phyloP scores from a whole-genome alignment of 2,113 vertebrate genomes.

The Butorides virescens region DNA sequence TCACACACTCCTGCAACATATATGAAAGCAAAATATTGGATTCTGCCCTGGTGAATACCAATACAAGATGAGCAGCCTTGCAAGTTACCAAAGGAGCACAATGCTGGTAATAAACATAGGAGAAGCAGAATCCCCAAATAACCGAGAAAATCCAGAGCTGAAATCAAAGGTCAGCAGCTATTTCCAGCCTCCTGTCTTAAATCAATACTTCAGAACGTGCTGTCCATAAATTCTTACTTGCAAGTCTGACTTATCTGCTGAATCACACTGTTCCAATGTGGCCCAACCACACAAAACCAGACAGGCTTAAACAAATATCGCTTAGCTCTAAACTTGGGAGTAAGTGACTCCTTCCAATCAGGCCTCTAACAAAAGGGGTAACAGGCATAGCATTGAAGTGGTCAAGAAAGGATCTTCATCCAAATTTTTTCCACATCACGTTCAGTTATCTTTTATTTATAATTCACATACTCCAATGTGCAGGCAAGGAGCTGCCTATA shows the following conservation, averaged over 20 bases:
- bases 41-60: not conserved
- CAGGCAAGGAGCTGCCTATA: not conserved
- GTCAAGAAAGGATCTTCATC: not conserved
- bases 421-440: not conserved
- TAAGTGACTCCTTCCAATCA: not conserved
- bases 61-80: not conserved
- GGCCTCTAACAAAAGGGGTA: not conserved
- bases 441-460: not conserved
- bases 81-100: not conserved
- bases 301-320: not conserved
- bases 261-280: not conserved
- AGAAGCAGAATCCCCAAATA: not conserved
- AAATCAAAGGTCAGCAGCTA: not conserved
- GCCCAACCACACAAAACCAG: not conserved
- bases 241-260: not conserved
- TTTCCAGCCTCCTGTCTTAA: not conserved
- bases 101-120: not conserved
- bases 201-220: not conserved
- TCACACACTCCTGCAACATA: not conserved
- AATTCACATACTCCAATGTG: not conserved
- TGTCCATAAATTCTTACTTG: not conserved
- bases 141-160: not conserved
- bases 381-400: not conserved
- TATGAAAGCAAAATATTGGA: not conserved
- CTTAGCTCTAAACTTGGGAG: not conserved